Percentiles rank a stretch among this genome's conserved stretches.
Evolutionary conservation across 2,797 vertebrate species (phyloP).

Genomic region (Sebastes itinus): DNA sequence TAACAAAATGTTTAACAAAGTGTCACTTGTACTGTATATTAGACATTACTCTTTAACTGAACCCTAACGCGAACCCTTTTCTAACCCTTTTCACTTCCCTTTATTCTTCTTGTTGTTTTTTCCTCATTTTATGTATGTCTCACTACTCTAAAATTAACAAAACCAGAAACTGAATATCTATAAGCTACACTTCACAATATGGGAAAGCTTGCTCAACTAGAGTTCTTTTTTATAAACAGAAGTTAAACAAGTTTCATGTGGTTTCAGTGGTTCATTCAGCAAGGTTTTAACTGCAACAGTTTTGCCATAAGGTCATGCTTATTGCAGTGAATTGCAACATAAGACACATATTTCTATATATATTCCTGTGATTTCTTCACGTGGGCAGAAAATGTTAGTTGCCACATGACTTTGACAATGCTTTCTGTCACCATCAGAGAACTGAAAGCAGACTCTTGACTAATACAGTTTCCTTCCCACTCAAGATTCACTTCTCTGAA

Average conservation of each 20-base stretch:
- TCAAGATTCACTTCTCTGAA: constrained; percentile 36
- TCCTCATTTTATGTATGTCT: neutral
- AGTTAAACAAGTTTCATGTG: neutral
- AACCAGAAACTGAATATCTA: neutral
- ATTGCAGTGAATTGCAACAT: neutral
- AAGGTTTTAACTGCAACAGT: neutral
- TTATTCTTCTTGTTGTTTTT: neutral
- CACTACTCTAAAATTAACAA: neutral
- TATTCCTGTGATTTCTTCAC: neutral
- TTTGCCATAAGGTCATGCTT: neutral
- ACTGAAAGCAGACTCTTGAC: constrained; percentile 61
- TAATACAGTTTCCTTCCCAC: constrained; percentile 28
- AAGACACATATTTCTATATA: neutral
- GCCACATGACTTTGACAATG: constrained; percentile 1
- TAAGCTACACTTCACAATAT: neutral
- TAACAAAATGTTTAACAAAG: neutral
- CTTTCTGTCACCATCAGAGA: constrained; percentile 14
- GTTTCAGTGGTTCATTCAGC: neutral
- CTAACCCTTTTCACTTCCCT: neutral
- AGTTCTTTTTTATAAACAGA: neutral
- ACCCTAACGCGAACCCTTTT: neutral
- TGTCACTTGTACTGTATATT: neutral
- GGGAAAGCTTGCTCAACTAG: neutral
- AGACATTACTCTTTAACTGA: neutral
- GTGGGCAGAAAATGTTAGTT: neutral